Conservation (phyloP, 2,888 invertebrate genomes). For the Orthosia cruda region DNA sequence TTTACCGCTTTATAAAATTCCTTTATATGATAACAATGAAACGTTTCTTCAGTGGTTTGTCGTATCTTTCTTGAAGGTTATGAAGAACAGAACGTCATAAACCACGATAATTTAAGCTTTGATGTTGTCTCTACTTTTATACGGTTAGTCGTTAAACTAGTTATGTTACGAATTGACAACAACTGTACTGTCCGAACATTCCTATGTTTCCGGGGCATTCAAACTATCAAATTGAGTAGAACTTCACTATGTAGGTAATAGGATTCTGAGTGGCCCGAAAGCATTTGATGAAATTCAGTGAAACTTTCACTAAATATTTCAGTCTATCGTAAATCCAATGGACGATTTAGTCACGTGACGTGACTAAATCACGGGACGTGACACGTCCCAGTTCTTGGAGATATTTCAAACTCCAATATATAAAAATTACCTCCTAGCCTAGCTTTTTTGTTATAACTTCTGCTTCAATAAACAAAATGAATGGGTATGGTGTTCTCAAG, state of each 20-base stretch:
- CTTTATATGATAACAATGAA: slow-evolving; percentile 1
- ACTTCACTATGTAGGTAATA: slow-evolving; percentile 3
- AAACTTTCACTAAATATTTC: slow-evolving; percentile 23
- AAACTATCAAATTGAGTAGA: slow-evolving; percentile 52
- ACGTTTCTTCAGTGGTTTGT: slow-evolving; percentile 10
- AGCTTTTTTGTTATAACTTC: slow-evolving; percentile 16
- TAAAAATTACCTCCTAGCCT: background rate
- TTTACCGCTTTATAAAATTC: too few species aligned
- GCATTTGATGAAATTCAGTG: slow-evolving; percentile 7
- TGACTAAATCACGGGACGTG: too few species aligned
- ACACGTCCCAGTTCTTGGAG: slow-evolving; percentile 14
- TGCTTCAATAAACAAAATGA: slow-evolving; percentile 23
- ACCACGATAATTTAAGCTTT: slow-evolving; percentile 38
- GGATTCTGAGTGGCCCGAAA: slow-evolving; percentile 1
- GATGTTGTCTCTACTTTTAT: slow-evolving; percentile 50
- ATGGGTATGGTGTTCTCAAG: slow-evolving; percentile 20
- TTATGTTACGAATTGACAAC: slow-evolving; percentile 23
- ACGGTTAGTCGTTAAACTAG: slow-evolving; percentile 24
- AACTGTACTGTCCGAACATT: slow-evolving; percentile 10
- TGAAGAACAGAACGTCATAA: slow-evolving; percentile 23
- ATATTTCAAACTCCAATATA: slow-evolving; percentile 17
- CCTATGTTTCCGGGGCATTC: background rate
- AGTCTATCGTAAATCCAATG: slow-evolving; percentile 20
- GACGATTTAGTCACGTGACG: slow-evolving; percentile 32
- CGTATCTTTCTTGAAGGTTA: slow-evolving; percentile 20